Base-by-base conservation (phyloP, 2,113 vertebrate genomes). In the Phylloscopus whistleri region DNA sequence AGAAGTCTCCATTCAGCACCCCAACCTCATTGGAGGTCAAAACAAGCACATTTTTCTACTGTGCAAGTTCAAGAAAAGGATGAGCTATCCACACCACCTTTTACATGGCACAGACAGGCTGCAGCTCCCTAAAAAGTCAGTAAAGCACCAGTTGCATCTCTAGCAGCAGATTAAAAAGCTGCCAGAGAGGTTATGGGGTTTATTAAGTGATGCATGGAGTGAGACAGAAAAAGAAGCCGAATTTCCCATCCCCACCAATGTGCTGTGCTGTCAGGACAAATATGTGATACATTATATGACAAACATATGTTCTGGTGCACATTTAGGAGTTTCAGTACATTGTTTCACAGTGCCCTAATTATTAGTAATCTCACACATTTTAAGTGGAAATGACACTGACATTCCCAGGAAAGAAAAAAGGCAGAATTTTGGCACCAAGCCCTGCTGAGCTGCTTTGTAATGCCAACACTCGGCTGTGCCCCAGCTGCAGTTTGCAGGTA, bases 11-110 rank as follows among this genome's bases (percentile, higher is more conserved):
- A 33, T 64, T 80, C 35, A 68, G 35, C 67, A 69, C 9, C 30
- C n/a, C 0, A 2, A 17, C 17, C 10, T 20, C 56, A 58, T 1
- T 1, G 0, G 22, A 84, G 46, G n/a, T 91, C n/a, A 69, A 66
- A 89, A 76, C 28, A 59, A 88, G 35, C 24, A 73, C n/a, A 8
- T 56, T 22, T 41, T 48, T 84, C 46, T 66, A 28, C 46, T 46
- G 19, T n/a, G 46, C 20, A 87, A 62, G 20, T 37, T 87, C 37
- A 77, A 70, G 55, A 49, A 73, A 87, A 66, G 8, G 31, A 62
- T 52, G n/a, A 68, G 49, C 63, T 37, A 41, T 28, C 21, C 62
- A 55, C 35, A 68, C 11, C 51, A 78, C 26, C 21, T 89, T 79
- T 69, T 8, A 49, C 0, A 0, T 1, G 13, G 37, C 28, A 39